phyloP scores from a whole-genome alignment of 2,113 vertebrate species.

The Cheilinus undulatus region DNA sequence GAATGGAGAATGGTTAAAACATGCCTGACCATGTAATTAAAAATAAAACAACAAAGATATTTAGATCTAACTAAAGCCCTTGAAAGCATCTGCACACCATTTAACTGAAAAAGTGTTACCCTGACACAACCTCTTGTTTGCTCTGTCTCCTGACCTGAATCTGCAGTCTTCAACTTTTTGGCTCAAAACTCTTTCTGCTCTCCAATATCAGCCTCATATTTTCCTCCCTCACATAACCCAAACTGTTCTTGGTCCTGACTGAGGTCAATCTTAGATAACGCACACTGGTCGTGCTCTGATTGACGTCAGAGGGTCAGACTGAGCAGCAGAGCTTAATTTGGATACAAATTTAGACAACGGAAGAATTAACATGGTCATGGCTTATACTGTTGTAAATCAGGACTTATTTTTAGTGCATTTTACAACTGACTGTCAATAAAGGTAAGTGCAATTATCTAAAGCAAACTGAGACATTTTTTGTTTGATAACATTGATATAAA shows the following conservation, averaged over 20 bases:
- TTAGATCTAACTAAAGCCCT: no score
- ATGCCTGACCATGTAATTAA: no score
- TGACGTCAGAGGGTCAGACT: not conserved
- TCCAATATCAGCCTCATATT: not conserved
- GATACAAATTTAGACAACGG: conserved; percentile 8
- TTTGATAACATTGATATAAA: no score
- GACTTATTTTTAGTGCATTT: no score
- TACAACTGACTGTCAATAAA: no score
- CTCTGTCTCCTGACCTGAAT: not conserved
- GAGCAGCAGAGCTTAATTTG: not conserved
- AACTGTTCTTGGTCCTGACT: conserved; percentile 14
- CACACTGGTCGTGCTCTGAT: not conserved
- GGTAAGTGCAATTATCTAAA: no score
- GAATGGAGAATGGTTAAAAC: no score
- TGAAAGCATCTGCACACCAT: no score
- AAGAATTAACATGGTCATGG: not conserved
- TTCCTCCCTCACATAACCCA: conserved; percentile 26
- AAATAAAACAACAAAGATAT: no score
- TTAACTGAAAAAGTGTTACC: not conserved
- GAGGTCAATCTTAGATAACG: conserved; percentile 22
- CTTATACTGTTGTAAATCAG: not conserved
- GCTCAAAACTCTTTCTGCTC: not conserved
- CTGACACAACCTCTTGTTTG: not conserved
- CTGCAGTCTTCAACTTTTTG: conserved; percentile 2
- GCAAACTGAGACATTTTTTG: no score